Conservation (phyloP, 2,113 vertebrate genomes). For the Podiceps cristatus region DNA sequence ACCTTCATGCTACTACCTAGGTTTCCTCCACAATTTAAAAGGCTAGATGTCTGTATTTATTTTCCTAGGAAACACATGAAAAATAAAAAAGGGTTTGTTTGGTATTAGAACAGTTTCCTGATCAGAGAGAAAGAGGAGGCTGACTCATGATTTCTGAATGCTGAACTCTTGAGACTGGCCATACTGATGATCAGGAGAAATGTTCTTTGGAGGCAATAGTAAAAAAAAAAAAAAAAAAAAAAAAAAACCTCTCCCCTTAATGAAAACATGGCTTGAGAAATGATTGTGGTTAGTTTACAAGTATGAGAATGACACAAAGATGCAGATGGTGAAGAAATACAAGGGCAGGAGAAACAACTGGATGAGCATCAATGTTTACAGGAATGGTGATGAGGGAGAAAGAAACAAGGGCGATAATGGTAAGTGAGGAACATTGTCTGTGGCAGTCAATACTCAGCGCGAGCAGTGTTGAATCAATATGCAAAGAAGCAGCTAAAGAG, state of each 20-base stretch:
- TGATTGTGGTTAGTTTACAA: not conserved
- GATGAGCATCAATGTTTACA: not conserved
- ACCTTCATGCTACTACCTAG: not conserved
- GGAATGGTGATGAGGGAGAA: slow-evolving; percentile 1
- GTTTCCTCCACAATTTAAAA: not conserved
- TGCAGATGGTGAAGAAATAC: slow-evolving; percentile 19
- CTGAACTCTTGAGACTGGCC: not conserved
- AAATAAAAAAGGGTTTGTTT: not conserved
- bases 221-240: not conserved
- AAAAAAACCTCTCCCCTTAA: no score
- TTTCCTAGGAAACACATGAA: not conserved
- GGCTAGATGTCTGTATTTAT: not conserved
- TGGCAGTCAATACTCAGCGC: slow-evolving; percentile 25
- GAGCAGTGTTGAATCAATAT: slow-evolving; percentile 50
- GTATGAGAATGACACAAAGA: slow-evolving; percentile 12
- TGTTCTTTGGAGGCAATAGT: not conserved
- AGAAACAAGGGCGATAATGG: slow-evolving; percentile 20
- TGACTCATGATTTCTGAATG: not conserved
- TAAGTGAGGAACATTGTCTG: slow-evolving; percentile 49
- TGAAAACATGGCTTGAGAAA: no score
- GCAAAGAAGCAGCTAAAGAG: slow-evolving; percentile 41
- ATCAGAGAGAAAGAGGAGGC: not conserved
- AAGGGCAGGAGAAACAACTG: not conserved
- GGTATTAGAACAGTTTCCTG: not conserved
- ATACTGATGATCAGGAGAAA: not conserved